Evolutionary conservation across 1,140 invertebrate genomes (phyloP).

Genomic region (Druon quercuslanigerum): DNA sequence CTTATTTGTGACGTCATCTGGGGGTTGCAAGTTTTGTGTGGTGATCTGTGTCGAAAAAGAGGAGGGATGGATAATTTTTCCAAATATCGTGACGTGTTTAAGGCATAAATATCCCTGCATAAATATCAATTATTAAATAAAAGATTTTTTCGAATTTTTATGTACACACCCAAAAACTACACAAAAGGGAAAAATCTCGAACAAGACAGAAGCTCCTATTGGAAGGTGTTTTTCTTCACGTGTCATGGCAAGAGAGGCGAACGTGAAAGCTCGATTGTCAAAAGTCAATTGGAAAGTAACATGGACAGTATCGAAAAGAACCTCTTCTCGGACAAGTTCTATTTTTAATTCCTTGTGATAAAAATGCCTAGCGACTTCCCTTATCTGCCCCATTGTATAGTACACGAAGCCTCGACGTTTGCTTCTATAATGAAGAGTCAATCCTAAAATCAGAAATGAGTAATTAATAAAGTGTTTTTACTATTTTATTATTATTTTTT

Average conservation of each 20-base stretch:
- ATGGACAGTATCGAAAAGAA: slow-evolving; percentile 92
- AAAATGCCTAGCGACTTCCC: slow-evolving; percentile 92
- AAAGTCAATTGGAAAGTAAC: slow-evolving; percentile 95
- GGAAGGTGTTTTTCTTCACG: slow-evolving; percentile 90
- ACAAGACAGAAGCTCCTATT: slow-evolving; percentile 91
- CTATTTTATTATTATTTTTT: too few relatives aligned
- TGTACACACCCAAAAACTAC: slow-evolving; percentile 90
- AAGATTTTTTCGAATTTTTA: too few relatives aligned
- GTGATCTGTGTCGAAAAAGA: too few relatives aligned
- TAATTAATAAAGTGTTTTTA: background rate
- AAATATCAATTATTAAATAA: too few relatives aligned
- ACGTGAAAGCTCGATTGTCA: slow-evolving; percentile 92
- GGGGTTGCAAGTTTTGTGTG: too few relatives aligned
- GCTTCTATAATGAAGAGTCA: slow-evolving; percentile 95
- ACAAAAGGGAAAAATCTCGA: slow-evolving; percentile 98
- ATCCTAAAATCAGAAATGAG: slow-evolving; percentile 75
- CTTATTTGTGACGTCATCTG: too few relatives aligned
- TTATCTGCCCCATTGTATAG: slow-evolving; percentile 97
- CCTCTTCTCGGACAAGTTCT: slow-evolving; percentile 89
- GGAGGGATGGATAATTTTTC: too few relatives aligned
- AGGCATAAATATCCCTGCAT: too few relatives aligned
- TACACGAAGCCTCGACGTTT: slow-evolving; percentile 94
- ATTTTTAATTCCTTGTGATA: slow-evolving; percentile 96
- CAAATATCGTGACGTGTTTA: too few relatives aligned
- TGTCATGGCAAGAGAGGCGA: slow-evolving; percentile 87